A percentile compares a stretch with the other conserved stretches of the same genome.
Conservation (phyloP, 1,140 invertebrate species). For the Delia radicum region DNA sequence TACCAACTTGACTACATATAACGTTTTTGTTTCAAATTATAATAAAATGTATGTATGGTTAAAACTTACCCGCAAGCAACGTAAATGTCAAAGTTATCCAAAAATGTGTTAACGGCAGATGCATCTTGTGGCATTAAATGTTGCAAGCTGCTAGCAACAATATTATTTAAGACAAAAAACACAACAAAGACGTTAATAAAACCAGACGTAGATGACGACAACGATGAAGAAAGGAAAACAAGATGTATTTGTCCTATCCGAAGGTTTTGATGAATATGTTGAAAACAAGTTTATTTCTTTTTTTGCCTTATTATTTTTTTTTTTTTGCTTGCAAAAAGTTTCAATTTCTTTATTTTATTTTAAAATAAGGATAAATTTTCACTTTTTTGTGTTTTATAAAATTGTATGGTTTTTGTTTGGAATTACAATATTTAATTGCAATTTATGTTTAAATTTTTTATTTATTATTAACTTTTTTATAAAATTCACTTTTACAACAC, state of each 20-base stretch:
- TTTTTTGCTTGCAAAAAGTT: neutral
- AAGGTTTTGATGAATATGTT: neutral
- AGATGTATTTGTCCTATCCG: neutral
- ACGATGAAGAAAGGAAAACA: neutral
- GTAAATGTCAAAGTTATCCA: conserved; percentile 55
- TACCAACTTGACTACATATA: too few relatives aligned
- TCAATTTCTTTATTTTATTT: neutral
- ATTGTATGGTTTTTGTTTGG: too few relatives aligned
- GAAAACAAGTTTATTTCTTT: neutral
- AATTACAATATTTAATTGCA: too few relatives aligned
- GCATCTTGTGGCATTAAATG: conserved; percentile 38
- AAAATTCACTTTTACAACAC: too few relatives aligned
- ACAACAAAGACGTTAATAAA: neutral
- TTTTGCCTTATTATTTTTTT: too few relatives aligned
- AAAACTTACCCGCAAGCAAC: conserved; percentile 48
- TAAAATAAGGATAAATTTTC: neutral
- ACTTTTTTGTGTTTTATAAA: neutral
- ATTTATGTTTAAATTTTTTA: too few relatives aligned
- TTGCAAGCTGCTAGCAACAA: conserved; percentile 17
- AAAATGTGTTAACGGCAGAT: conserved; percentile 35
- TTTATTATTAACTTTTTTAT: too few relatives aligned
- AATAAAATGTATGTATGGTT: neutral
- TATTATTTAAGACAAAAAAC: neutral
- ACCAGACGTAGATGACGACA: conserved; percentile 25
- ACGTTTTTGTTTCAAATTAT: too few relatives aligned